phyloP scores from a whole-genome alignment of 2,797 vertebrate species.

The Rhynchotus rufescens region DNA sequence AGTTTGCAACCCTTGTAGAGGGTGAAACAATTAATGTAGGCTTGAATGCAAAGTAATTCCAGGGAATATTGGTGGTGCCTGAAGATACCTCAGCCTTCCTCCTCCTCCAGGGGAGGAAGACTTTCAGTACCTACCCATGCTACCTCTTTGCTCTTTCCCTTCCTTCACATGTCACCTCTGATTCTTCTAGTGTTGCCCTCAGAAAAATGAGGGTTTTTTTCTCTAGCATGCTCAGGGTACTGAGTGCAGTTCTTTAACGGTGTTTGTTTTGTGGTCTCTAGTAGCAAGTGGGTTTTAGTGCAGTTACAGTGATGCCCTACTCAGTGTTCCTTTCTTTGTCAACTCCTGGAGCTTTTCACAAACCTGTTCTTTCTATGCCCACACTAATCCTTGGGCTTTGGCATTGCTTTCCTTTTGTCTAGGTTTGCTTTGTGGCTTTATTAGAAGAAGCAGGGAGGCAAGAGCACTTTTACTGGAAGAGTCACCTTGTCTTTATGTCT shows the following conservation, averaged over 20 bases:
- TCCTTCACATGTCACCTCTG: neutral
- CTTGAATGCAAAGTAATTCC: neutral
- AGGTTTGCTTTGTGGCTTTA: neutral
- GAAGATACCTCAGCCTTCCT: neutral
- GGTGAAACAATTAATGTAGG: neutral
- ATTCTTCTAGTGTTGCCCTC: neutral
- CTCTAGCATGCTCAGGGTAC: neutral
- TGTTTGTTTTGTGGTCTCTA: neutral
- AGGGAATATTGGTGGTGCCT: neutral
- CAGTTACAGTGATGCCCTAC: slow-evolving; percentile 6
- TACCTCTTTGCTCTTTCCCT: neutral
- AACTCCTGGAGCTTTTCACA: neutral
- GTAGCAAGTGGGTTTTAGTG: neutral
- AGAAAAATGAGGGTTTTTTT: neutral
- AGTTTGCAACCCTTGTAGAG: neutral
- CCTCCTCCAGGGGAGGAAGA: neutral
- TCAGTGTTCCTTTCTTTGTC: neutral
- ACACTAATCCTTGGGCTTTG: neutral
- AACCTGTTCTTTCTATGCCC: neutral
- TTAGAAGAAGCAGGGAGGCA: neutral
- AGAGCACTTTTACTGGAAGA: neutral
- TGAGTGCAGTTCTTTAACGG: neutral
- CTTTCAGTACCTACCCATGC: neutral
- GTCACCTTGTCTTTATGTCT: accelerated
- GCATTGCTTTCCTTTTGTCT: neutral